Conservation (phyloP, 2,797 vertebrate genomes). For the Sebastes itinus region DNA sequence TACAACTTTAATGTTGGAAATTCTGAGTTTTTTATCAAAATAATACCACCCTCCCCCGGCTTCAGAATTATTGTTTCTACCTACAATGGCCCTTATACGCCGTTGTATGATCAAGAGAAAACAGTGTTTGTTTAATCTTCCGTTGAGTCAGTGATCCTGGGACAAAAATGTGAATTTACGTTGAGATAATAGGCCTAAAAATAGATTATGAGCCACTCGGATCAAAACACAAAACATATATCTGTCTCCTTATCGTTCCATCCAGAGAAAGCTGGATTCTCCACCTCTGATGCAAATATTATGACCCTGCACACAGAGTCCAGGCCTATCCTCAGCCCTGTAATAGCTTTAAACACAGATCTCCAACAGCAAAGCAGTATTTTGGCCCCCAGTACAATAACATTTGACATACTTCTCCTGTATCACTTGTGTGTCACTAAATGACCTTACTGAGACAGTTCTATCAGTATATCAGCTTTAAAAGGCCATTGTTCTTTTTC, state of each 20-base stretch:
- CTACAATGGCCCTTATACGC: no score
- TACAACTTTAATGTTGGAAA: no score
- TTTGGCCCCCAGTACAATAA: background rate
- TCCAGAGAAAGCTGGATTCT: background rate
- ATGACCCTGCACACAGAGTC: background rate
- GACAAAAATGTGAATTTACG: background rate
- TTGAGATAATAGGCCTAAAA: background rate
- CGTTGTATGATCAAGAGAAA: no score
- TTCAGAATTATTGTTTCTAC: no score
- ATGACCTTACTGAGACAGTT: no score
- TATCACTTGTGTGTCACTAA: background rate
- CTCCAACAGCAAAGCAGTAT: background rate
- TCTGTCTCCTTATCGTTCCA: no score
- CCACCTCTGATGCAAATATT: background rate
- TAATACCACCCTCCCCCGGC: no score
- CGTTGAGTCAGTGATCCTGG: background rate
- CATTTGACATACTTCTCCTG: background rate
- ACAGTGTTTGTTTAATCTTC: background rate
- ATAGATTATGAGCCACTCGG: background rate
- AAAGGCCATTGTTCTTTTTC: background rate
- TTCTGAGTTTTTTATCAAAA: no score
- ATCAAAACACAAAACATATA: background rate
- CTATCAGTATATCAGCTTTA: no score
- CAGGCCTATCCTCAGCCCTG: background rate
- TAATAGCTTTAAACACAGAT: background rate